Percentiles rank a stretch among this genome's conserved stretches.
Conservation (phyloP, 2,113 vertebrate genomes). For the Nyctibius bracteatus region DNA sequence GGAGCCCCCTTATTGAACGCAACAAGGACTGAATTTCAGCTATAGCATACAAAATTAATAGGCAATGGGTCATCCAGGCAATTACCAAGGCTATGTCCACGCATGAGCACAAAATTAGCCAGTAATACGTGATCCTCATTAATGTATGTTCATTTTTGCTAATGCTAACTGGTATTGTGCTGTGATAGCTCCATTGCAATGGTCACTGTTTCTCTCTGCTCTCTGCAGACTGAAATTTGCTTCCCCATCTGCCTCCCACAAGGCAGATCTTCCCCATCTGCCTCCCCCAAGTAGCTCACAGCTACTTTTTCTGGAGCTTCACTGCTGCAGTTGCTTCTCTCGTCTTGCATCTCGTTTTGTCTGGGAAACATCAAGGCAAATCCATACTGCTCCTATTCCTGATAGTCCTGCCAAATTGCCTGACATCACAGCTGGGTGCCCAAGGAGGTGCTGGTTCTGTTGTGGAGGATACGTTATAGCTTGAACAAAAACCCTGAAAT, state of each 20-base stretch:
- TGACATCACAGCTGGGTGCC: neutral
- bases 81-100: neutral
- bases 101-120: neutral
- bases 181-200: neutral
- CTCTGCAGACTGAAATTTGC: neutral
- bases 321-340: neutral
- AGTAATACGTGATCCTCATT: neutral
- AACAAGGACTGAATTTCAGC: neutral
- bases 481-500: neutral
- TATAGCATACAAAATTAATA: neutral
- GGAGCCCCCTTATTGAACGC: neutral
- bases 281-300: neutral
- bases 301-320: neutral
- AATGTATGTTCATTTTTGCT: neutral
- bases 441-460: neutral
- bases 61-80: neutral
- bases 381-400: neutral
- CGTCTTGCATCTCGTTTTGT: rapidly evolving
- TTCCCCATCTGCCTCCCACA: neutral
- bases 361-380: neutral
- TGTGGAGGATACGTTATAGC: neutral
- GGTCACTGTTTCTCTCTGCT: neutral
- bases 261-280: neutral
- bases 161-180: neutral
- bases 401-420: neutral